These are phyloP conservation scores for Beroe ovata DNA, from an alignment of 37 sponge, comb jelly and placozoan species.

Conservation along the genomic window DNA sequence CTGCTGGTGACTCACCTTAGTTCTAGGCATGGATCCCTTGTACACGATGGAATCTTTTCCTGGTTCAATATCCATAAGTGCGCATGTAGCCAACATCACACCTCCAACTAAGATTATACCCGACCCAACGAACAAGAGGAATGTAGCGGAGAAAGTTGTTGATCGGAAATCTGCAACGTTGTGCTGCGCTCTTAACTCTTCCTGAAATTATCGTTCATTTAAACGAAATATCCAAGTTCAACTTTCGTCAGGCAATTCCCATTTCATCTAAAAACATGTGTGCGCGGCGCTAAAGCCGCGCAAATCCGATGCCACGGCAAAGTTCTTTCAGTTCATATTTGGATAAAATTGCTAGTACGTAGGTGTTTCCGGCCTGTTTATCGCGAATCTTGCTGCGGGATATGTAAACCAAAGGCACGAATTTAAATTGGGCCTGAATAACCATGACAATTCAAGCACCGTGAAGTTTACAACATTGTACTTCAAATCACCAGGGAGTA, in stretches of 20 bases:
- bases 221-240: no score
- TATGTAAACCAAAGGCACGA: no score
- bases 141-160: conserved; percentile 8
- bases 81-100: conserved; percentile 24
- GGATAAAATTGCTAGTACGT: conserved; percentile 1
- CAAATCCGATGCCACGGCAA: conserved; percentile 15
- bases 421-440: no score
- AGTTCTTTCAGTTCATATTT: neutral
- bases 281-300: conserved; percentile 9
- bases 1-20: no score
- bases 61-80: conserved; percentile 41
- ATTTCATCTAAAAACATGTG: conserved; percentile 40
- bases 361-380: neutral
- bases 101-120: conserved; percentile 13
- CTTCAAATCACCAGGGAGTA: no score
- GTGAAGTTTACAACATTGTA: no score
- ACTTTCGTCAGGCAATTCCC: no score
- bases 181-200: neutral
- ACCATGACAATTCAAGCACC: no score
- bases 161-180: conserved; percentile 35
- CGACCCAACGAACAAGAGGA: conserved; percentile 12
- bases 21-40: neutral
- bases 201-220: conserved; percentile 41
- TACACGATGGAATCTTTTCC: conserved; percentile 54
- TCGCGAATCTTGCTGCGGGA: no score